Evolutionary conservation across 2,888 invertebrate genomes (phyloP).

Genomic region (Drosophila eohydei): DNA sequence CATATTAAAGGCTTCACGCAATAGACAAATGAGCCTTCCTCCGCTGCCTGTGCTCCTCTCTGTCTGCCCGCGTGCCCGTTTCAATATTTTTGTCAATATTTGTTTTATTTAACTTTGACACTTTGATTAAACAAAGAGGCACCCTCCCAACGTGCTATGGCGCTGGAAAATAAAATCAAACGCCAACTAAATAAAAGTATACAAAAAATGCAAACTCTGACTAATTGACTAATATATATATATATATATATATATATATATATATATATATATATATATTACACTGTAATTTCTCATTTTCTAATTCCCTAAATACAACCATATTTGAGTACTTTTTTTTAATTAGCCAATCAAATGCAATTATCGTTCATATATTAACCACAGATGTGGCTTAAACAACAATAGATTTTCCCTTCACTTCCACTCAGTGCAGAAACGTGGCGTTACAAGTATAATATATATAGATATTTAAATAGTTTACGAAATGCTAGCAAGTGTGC

Average conservation of each 20-base stretch:
- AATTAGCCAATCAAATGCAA: not conserved
- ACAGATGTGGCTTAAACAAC: not conserved
- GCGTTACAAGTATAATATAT: not conserved
- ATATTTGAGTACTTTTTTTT: not conserved
- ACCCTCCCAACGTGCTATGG: slow-evolving; percentile 7
- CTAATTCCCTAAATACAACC: not conserved
- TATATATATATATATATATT: too few species aligned
- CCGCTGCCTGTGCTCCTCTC: not conserved
- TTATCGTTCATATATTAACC: not conserved
- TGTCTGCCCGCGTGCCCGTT: not conserved
- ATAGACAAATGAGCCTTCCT: slow-evolving; percentile 64
- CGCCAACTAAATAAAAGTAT: slow-evolving; percentile 7
- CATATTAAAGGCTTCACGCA: slow-evolving; percentile 69
- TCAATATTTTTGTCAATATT: slow-evolving; percentile 56
- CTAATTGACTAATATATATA: slow-evolving; percentile 6
- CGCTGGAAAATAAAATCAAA: slow-evolving; percentile 22
- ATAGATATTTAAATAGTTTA: not conserved
- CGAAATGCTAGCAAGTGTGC: not conserved
- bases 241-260: not conserved
- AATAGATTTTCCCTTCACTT: not conserved
- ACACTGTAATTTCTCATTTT: not conserved
- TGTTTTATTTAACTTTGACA: slow-evolving; percentile 66
- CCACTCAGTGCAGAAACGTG: not conserved
- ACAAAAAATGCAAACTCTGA: slow-evolving; percentile 4
- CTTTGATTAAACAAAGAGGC: slow-evolving; percentile 43